Base-by-base conservation (phyloP, 2,888 invertebrate genomes). In the Blastobasis adustella region DNA sequence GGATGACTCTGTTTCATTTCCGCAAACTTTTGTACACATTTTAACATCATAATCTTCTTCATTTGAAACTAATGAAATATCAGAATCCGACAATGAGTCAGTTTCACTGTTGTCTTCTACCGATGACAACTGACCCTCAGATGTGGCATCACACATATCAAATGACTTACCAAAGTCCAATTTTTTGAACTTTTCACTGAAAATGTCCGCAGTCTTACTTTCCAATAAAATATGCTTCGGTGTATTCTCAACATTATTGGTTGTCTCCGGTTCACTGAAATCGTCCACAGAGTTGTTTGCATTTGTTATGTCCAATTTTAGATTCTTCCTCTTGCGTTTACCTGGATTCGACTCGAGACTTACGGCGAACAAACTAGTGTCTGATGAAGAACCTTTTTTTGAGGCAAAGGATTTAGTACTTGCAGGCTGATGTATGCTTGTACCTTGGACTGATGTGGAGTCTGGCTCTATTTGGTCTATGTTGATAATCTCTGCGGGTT, bases 121-220 rank as follows among this genome's bases (percentile, higher is more conserved):
- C 36, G 69, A 66, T 0, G 71, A 69, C 0, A 67, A 55, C 0
- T 59, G 56, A 6, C 63, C 71, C 43, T 78, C 76, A 0, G 79
- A 79, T 43, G 72, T 66, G 0, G 65, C 70, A 55, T 82, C 82
- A 36, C 77, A 78, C 8, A 79, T 61, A 60, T 86, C 81, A 45
- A 83, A 83, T 0, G 87, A 82, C 48, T 70, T 71, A 50, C 74
- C 76, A 38, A 88, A 82, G 63, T 87, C 76, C 36, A 88, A 74
- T 0, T 70, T 67, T 55, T 71, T 78, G 3, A 83, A 66, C 4
- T 69, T 62, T 44, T 79, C 70, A 49, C 70, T 73, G 50, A 84
- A 83, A 2, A 73, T 49, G n/a, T 86, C 81, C 0, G 78, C 74
- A 6, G 71, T 76, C 49, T 70, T 71, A 43, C 73, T 73, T 39